Evolutionary conservation across 2,888 invertebrate genomes (phyloP), one percentile per base, ranked within the genome.

Genomic region (Herminia tarsipennalis): DNA sequence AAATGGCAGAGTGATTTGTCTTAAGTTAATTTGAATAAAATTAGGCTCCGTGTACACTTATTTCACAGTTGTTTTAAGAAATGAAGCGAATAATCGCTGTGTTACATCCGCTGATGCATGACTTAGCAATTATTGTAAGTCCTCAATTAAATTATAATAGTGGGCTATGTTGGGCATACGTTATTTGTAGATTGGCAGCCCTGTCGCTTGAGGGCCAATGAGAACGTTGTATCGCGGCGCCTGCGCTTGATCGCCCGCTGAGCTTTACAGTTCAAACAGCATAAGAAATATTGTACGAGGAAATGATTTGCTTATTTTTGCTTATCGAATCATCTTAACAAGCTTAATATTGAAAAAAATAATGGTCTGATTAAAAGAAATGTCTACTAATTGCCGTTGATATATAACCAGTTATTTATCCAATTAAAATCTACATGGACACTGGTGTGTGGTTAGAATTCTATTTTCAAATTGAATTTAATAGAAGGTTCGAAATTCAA

Each of bases 121-220:
- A 70, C 66, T 69, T 56, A 53, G 72, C 71, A 78, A 80, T 83
- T 83, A 83, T 78, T 72, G 73, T 71, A 55, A 72, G 74, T 73
- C 75, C 66, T 78, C 78, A 84, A 86, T 88, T 84, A 83, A 85
- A 83, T 83, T 83, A 81, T 85, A 83, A 85, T 85, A 72, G 78
- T 66, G 56, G 80, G 68, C 71, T 73, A 72, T 75, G 59, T 55
- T 57, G 70, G 70, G 65, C 68, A 73, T 76, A 82, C 67, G 75
- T 87, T 86, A 83, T 82, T 84, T 77, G 80, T 78, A 78, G 81
- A 81, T 83, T 86, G 88, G 86, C 88, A 88, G 81, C 84, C 83
- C 81, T 85, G 85, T 80, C 81, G 84, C 88, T 84, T 60, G 76
- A 70, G 81, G 86, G 85, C 85, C 88, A 81, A 83, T 85, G 71